Evolutionary conservation across 1,140 invertebrate species (phyloP).

Genomic region (Mamestra configurata): DNA sequence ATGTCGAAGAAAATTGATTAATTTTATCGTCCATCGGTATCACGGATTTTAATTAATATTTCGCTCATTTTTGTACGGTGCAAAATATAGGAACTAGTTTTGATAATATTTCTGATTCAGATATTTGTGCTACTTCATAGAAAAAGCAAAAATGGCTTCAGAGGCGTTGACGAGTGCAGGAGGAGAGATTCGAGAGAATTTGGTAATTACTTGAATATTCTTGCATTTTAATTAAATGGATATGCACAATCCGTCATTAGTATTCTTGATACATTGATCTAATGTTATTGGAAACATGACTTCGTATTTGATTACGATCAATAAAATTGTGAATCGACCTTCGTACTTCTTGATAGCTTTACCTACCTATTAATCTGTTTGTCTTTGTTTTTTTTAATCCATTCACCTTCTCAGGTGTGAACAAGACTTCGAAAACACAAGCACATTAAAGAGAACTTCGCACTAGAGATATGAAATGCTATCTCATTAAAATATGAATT

Average conservation of each 20-base stretch:
- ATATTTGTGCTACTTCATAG: not conserved
- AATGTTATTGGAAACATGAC: conserved; percentile 4
- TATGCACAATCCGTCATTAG: not conserved
- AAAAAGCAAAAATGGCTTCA: conserved; percentile 65
- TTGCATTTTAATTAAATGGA: conserved; percentile 43
- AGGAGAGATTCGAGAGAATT: conserved; percentile 79
- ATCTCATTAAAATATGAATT: not conserved
- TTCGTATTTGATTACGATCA: conserved; percentile 20
- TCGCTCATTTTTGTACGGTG: conserved; percentile 2
- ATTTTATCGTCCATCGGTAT: conserved; percentile 24
- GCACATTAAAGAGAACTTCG: no score
- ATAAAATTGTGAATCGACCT: conserved; percentile 22
- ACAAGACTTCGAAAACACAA: not conserved
- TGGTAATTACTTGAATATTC: conserved; percentile 64
- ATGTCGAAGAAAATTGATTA: conserved; percentile 45
- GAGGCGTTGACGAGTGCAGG: conserved; percentile 69
- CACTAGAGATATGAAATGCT: not conserved
- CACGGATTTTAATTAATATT: conserved; percentile 22
- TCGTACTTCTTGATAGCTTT: conserved; percentile 9
- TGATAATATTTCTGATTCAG: not conserved
- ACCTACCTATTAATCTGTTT: not conserved
- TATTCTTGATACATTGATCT: not conserved
- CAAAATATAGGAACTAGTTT: not conserved
- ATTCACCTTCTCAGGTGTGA: not conserved
- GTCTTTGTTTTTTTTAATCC: conserved; percentile 23